These are phyloP conservation scores for Malthinus flaveolus DNA, from an alignment of 2,888 invertebrate species.

Conservation along the genomic window DNA sequence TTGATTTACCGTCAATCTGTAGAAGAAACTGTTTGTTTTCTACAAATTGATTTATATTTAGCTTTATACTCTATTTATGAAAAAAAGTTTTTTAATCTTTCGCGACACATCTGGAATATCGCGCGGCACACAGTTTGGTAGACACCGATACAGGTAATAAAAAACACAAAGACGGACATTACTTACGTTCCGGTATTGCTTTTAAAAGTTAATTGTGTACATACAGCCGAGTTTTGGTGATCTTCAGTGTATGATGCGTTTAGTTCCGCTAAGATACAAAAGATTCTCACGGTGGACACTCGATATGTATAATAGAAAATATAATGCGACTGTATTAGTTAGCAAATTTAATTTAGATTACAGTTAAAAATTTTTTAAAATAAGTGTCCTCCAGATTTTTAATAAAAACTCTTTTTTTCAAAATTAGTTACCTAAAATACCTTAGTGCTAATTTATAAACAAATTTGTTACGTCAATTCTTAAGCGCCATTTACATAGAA, in stretches of 20 bases:
- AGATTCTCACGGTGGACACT: slow-evolving; percentile 25
- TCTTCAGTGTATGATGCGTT: slow-evolving; percentile 20
- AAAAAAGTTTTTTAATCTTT: no score
- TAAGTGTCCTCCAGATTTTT: not conserved
- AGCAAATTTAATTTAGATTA: not conserved
- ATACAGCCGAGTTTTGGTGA: slow-evolving; percentile 20
- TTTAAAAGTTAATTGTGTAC: slow-evolving; percentile 18
- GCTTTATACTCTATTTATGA: no score
- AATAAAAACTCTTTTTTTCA: not conserved
- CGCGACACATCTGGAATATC: no score
- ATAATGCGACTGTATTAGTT: not conserved
- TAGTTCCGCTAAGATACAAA: slow-evolving; percentile 21
- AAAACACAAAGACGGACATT: slow-evolving; percentile 8
- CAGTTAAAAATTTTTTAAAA: not conserved
- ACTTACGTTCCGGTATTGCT: slow-evolving; percentile 16
- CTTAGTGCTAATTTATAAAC: not conserved
- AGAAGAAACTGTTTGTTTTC: no score
- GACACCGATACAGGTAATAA: not conserved
- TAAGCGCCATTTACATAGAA: no score
- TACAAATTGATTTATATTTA: no score
- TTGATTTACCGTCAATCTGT: no score
- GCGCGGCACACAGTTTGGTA: no score
- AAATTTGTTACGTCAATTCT: no score
- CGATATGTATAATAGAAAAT: not conserved
- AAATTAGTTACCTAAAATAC: not conserved